Conservation (phyloP, 2,888 invertebrate genomes). For the Acleris sparsana region DNA sequence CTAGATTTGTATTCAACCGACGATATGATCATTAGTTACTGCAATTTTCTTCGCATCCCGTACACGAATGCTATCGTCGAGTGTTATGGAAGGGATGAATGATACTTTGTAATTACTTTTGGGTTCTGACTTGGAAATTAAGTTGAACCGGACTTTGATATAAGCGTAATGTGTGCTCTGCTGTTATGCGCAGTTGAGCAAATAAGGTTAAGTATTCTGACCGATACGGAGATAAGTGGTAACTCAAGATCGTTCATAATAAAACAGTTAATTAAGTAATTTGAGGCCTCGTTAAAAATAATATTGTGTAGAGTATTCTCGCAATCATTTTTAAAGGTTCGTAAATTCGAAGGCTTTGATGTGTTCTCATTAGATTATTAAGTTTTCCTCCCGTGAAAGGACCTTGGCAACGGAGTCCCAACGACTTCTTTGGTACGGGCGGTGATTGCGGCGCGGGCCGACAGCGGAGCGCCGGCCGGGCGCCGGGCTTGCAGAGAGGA, state of each 20-base stretch:
- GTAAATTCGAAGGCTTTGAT: constrained; percentile 38
- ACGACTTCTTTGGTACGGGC: constrained; percentile 33
- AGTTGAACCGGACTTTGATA: constrained; percentile 58
- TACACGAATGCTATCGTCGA: constrained; percentile 66
- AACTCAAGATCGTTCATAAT: not conserved
- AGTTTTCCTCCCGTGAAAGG: constrained; percentile 3
- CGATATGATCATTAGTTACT: constrained; percentile 80
- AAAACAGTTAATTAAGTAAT: not conserved
- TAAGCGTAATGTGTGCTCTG: constrained; percentile 44
- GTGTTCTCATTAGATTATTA: constrained; percentile 53
- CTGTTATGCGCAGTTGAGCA: constrained; percentile 47
- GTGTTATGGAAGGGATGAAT: constrained; percentile 65
- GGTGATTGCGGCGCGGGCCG: constrained; percentile 37
- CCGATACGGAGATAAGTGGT: not conserved
- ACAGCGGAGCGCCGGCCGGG: constrained; percentile 7
- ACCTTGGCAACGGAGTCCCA: constrained; percentile 10
- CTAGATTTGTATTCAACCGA: constrained; percentile 79
- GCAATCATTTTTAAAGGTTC: not conserved
- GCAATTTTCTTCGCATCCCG: constrained; percentile 78
- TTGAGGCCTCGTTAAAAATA: not conserved
- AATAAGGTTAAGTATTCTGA: not conserved
- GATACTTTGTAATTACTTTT: constrained; percentile 72
- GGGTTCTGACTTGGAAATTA: constrained; percentile 62
- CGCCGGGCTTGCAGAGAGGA: constrained; percentile 52
- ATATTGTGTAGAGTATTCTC: too few relatives aligned